phyloP scores from a whole-genome alignment of 1,140 invertebrate species.

The Stenopsyche tienmushanensis region DNA sequence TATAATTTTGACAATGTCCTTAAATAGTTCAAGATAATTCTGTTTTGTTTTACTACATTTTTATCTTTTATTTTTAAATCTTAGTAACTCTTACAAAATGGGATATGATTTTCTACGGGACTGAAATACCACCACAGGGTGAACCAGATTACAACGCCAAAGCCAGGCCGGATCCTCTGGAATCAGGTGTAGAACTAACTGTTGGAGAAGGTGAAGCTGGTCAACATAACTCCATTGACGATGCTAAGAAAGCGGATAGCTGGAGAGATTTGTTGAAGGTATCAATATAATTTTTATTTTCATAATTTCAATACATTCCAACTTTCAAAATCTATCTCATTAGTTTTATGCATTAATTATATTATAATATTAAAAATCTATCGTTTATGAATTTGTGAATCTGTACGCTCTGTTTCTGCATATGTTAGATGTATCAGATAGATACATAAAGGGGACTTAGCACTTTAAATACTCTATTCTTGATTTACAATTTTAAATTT shows the following conservation, averaged over 20 bases:
- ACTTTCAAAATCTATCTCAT: too few relatives aligned
- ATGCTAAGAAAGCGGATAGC: conserved; percentile 43
- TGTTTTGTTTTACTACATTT: background rate
- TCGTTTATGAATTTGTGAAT: too few relatives aligned
- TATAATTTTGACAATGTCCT: background rate
- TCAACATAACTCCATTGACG: conserved; percentile 38
- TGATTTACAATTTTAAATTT: too few relatives aligned
- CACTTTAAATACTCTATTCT: too few relatives aligned
- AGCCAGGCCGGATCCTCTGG: background rate
- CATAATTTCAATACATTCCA: background rate
- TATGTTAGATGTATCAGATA: too few relatives aligned
- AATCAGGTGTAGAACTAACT: conserved; percentile 1
- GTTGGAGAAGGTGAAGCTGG: conserved; percentile 30
- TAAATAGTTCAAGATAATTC: background rate
- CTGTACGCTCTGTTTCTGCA: too few relatives aligned
- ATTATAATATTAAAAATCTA: too few relatives aligned
- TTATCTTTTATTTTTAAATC: conserved; percentile 18
- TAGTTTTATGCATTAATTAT: too few relatives aligned
- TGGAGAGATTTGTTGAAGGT: conserved; percentile 51
- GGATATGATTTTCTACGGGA: conserved; percentile 78
- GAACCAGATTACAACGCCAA: conserved; percentile 41
- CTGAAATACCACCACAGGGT: conserved; percentile 61
- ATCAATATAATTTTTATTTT: conserved; percentile 12
- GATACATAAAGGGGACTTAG: too few relatives aligned
- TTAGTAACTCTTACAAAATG: conserved; percentile 61